Evolutionary conservation across 1,140 invertebrate species (phyloP), one percentile per base, ranked within the genome.

Genomic region (Diabrotica undecimpunctata): DNA sequence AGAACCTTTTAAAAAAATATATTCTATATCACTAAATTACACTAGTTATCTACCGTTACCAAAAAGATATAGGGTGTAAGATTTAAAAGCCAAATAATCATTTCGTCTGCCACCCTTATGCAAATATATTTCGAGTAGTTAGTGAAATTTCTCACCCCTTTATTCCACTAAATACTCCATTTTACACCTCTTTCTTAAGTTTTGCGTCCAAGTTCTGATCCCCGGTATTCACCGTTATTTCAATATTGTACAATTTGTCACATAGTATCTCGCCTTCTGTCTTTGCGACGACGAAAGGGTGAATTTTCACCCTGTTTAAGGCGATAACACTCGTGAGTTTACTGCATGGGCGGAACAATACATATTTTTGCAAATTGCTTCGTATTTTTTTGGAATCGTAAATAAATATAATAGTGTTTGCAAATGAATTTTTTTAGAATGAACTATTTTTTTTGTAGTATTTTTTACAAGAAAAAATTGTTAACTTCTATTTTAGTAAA

Each of bases 241-340:
- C 75, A 75, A 76, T 76, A 73, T 75, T 75, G 75, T 71, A 71
- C 72, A 75, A 76, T 76, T 76, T 76, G 75, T 76, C 74, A 76
- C 75, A 75, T 75, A 76, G 75, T 76, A 76, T 76, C 72, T 64
- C 65, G 58, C 55, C 67, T 66, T 64, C 58, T 71, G 68, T 60
- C 52, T 62, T 13, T 56, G 39, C 66, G 41, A 63, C 61, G 64
- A 65, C 50, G 61, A 64, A 64, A 55, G 61, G 53, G 61, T 62
- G 51, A 53, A 50, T 39, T 62, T 67, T 63, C 67, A 65, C 69
- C 69, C 65, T 65, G 66, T 68, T 67, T 63, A 64, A 64, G 61
- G 55, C 66, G 61, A 63, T 63, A 67, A 64, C 54, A 64, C 61
- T 54, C 55, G 62, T 56, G 38, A 68, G 50, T 41, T 53, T 36